Conservation (phyloP, 1,140 invertebrate species). For the Drosophila pruinosa region DNA sequence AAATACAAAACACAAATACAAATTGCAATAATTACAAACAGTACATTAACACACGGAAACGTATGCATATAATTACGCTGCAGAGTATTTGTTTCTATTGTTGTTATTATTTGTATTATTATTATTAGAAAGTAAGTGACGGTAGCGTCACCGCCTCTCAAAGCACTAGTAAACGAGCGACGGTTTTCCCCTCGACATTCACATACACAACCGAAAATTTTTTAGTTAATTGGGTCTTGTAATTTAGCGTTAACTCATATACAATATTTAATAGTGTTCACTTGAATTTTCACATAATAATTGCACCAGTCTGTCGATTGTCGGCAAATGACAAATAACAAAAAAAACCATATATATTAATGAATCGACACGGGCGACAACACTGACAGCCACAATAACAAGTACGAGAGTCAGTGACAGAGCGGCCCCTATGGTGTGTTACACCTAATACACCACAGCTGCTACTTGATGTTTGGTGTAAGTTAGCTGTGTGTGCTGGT, state of each 20-base stretch:
- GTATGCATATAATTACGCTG: background rate
- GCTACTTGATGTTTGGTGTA: conserved; percentile 21
- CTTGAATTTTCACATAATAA: conserved; percentile 30
- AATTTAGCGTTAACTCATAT: background rate
- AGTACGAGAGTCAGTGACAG: conserved; percentile 40
- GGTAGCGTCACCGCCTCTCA: conserved; percentile 33
- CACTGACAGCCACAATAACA: conserved; percentile 44
- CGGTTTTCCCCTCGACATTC: conserved; percentile 2
- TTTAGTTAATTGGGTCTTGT: background rate
- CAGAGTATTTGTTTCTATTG: conserved; percentile 6
- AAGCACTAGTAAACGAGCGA: background rate
- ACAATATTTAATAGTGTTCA: conserved; percentile 10
- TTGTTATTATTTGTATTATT: conserved; percentile 5
- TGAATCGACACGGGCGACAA: conserved; percentile 41
- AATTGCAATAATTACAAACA: background rate
- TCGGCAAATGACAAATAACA: conserved; percentile 30
- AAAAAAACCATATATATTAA: background rate
- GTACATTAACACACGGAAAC: background rate
- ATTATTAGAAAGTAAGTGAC: conserved; percentile 26
- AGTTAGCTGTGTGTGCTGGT: conserved; percentile 11
- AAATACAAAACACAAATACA: background rate
- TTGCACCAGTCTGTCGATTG: conserved; percentile 6
- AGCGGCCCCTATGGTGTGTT: conserved; percentile 42
- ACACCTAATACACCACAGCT: conserved; percentile 37
- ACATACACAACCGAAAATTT: background rate